phyloP scores from a whole-genome alignment of 2,888 invertebrate genomes.

The Agrochola lota region DNA sequence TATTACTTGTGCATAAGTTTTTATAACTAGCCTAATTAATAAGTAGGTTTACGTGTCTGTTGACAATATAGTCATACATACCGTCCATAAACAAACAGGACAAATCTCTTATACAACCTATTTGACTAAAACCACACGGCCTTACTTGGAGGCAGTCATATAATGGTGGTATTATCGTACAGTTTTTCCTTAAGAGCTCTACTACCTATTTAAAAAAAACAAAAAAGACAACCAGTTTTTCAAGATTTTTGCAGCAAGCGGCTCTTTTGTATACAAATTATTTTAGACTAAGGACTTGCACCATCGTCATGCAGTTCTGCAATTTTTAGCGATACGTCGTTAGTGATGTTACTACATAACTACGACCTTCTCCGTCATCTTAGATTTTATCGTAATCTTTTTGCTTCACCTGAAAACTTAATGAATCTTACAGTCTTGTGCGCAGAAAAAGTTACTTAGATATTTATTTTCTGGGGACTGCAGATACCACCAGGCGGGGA shows the following conservation, averaged over 20 bases:
- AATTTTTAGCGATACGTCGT: constrained; percentile 1
- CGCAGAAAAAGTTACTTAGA: too few species aligned
- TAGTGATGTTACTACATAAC: constrained; percentile 9
- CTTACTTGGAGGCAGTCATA: too few species aligned
- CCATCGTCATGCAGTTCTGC: constrained; percentile 23
- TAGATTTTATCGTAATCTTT: not conserved
- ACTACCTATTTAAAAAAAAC: not conserved
- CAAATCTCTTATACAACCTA: too few species aligned
- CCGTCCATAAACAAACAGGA: too few species aligned
- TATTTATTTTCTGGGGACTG: not conserved
- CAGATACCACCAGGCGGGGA: not conserved
- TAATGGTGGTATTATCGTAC: too few species aligned
- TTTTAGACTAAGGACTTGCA: constrained; percentile 5
- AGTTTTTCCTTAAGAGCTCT: too few species aligned
- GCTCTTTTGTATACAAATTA: constrained; percentile 9
- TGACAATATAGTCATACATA: too few species aligned
- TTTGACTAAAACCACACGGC: too few species aligned
- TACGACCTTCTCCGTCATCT: constrained; percentile 19
- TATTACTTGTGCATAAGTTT: too few species aligned
- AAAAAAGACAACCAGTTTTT: not conserved
- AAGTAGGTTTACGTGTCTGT: too few species aligned
- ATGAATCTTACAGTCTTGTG: not conserved
- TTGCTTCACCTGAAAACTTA: constrained; percentile 16
- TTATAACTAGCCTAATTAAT: too few species aligned
- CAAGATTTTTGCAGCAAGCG: not conserved